Evolutionary conservation across 2,888 invertebrate species (phyloP).

Genomic region (Aphrophora alni): DNA sequence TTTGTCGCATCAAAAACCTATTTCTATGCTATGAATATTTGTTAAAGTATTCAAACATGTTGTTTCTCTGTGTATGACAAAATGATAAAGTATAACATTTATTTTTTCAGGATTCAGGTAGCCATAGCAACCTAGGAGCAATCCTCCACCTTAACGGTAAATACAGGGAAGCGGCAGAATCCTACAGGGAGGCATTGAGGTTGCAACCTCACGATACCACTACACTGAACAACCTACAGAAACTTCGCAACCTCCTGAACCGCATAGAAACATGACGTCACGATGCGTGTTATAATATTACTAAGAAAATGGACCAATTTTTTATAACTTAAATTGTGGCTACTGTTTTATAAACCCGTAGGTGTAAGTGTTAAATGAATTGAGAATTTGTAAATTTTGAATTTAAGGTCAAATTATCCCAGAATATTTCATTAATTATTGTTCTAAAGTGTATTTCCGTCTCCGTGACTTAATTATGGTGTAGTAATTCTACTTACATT

Average conservation of each 20-base stretch:
- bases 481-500: too few relatives aligned
- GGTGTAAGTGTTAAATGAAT: background rate
- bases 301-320: background rate
- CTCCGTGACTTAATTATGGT: too few relatives aligned
- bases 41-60: too few relatives aligned
- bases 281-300: constrained; percentile 30
- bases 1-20: too few relatives aligned
- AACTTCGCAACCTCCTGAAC: constrained; percentile 54
- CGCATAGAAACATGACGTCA: constrained; percentile 36
- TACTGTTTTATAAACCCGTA: background rate
- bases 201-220: constrained; percentile 89
- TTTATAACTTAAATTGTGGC: background rate
- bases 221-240: constrained; percentile 87
- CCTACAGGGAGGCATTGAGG: constrained; percentile 84
- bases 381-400: too few relatives aligned
- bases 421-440: background rate
- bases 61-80: too few relatives aligned
- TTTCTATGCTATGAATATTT: too few relatives aligned
- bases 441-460: too few relatives aligned
- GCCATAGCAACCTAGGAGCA: constrained; percentile 94
- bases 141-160: constrained; percentile 94
- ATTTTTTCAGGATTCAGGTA: constrained; percentile 77
- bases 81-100: too few relatives aligned
- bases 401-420: background rate
- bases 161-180: constrained; percentile 83